phyloP scores from a whole-genome alignment of 2,113 vertebrate genomes.

The Stegostoma tigrinum region DNA sequence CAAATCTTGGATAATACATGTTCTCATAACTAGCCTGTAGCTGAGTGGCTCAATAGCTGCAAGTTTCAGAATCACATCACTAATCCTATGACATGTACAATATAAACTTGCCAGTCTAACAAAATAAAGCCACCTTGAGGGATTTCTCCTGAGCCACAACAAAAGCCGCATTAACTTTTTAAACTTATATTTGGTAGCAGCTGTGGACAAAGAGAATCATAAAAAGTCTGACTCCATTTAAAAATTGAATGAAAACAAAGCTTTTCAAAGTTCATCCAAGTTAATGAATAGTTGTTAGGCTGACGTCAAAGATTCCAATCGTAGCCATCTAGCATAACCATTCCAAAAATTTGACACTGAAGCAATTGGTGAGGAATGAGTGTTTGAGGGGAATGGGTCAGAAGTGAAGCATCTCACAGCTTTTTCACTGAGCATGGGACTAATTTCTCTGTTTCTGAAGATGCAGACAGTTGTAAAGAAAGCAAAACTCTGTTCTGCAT shows the following conservation, averaged over 20 bases:
- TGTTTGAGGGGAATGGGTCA: background rate
- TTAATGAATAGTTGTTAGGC: background rate
- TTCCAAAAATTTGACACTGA: background rate
- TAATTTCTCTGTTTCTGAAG: background rate
- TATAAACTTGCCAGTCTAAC: background rate
- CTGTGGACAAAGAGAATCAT: background rate
- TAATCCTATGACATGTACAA: background rate
- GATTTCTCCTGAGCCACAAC: background rate
- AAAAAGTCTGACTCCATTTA: background rate
- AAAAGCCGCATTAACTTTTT: background rate
- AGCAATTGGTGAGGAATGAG: background rate
- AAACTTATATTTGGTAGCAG: background rate
- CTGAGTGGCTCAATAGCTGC: background rate
- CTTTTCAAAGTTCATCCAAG: constrained; percentile 11
- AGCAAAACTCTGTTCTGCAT: background rate
- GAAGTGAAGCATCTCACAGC: background rate
- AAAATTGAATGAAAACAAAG: background rate
- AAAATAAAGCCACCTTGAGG: background rate
- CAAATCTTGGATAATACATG: no score
- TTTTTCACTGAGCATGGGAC: background rate
- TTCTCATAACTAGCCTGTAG: background rate
- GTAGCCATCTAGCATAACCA: background rate
- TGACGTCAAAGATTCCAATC: background rate
- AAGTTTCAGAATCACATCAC: background rate
- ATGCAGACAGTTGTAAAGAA: background rate